phyloP scores from a whole-genome alignment of 2,797 vertebrate genomes.

The Sebastes umbrosus region DNA sequence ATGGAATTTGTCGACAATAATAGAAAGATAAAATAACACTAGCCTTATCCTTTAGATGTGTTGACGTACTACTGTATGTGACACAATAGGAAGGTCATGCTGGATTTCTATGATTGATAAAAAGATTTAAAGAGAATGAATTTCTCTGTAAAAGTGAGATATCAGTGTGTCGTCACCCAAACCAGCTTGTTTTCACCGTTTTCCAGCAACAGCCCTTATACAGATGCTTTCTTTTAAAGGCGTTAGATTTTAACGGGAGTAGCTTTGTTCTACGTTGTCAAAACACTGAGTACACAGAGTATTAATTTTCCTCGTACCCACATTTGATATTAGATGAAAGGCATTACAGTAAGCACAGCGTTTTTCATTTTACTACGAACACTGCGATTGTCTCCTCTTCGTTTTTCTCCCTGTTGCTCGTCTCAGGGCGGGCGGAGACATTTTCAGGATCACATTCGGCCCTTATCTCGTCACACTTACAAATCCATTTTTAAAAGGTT shows the following conservation, averaged over 20 bases:
- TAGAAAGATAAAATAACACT: background rate
- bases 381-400: conserved; percentile 30
- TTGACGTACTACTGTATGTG: background rate
- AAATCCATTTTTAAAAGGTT: conserved; percentile 82
- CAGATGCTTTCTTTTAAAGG: background rate
- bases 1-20: background rate
- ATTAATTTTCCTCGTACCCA: background rate
- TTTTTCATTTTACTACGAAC: conserved; percentile 24
- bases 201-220: background rate
- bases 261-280: background rate
- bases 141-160: background rate
- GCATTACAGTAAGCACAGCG: conserved; percentile 7
- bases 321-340: conserved; percentile 38
- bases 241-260: conserved; percentile 7
- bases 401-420: conserved; percentile 18
- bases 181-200: background rate
- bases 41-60: background rate
- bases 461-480: conserved; percentile 75
- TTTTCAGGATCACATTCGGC: conserved; percentile 58
- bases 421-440: conserved; percentile 34
- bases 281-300: background rate
- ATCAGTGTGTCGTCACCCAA: background rate
- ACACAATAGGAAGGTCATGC: background rate
- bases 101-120: background rate
- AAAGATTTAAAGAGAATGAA: background rate